Base-by-base conservation (phyloP, 2,113 vertebrate species). In the Cochlearius cochlearius region DNA sequence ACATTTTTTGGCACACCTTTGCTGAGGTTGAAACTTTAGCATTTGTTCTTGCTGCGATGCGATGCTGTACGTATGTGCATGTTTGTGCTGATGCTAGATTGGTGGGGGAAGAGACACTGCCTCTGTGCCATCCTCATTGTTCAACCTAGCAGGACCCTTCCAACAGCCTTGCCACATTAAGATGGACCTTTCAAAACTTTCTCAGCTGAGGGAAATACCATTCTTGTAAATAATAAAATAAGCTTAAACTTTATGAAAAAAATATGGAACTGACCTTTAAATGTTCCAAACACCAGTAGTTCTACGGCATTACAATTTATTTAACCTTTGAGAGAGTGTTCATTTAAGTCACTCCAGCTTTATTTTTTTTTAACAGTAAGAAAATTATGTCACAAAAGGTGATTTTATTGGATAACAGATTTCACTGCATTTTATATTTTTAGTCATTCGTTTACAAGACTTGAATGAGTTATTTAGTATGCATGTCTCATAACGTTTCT, bases 301-400 rank as follows among this genome's bases (percentile, higher is more conserved):
- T 97, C 86, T 88, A 36, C 92, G 94, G 93, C 96, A 98, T 92
- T 97, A 98, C 97, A 98, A 96, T 98, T 97, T 97, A 97, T 97
- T 98, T 98, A 98, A 98, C 98, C 98, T 98, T 98, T 98, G 90
- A 93, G 68, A 97, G 91, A 92, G 60, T 92, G 90, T 68, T 98
- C 87, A 93, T 94, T 98, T 97, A 96, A 97, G 85, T 95, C 96
- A 97, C 95, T 98, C 50, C 72, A 93, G 62, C n/a, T 96, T 97
- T 94, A 88, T 84, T 96, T 78, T 81, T 94, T 94, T 86, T 86
- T 73, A 97, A 86, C 41, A 39, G 12, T 80, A 93, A 87, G 87
- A 85, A 75, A 95, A 75, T 82, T 94, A 84, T 96, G 38, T 75
- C 58, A 68, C 20, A 72, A 93, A 96, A 97, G 32, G n/a, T 53